Percentiles rank a stretch among this genome's conserved stretches.
Evolutionary conservation across 2,888 invertebrate species (phyloP).

Genomic region (Eupelmus urozonus): DNA sequence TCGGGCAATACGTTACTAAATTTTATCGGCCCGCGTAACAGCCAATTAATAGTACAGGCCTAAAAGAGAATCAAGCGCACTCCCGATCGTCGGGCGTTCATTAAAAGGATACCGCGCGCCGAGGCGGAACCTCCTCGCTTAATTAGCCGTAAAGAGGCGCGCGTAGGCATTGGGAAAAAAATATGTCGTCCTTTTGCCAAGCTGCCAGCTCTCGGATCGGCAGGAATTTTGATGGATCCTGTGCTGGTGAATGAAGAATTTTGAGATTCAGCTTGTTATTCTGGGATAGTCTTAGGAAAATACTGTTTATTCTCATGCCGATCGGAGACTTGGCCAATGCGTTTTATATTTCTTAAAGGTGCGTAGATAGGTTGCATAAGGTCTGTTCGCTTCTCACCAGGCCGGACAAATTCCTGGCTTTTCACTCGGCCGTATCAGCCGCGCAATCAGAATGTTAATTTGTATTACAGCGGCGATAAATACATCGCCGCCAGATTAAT

Average conservation of each 20-base stretch:
- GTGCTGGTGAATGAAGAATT: neutral
- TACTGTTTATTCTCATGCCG: slow-evolving; percentile 16
- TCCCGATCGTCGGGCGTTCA: too few species aligned
- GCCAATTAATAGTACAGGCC: neutral
- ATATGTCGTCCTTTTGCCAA: neutral
- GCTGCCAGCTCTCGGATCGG: neutral
- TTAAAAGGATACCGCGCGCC: neutral
- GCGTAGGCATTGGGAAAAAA: slow-evolving; percentile 15
- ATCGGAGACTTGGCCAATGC: too few species aligned
- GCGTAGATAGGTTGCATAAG: too few species aligned
- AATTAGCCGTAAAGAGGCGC: slow-evolving; percentile 38
- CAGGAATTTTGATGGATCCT: slow-evolving; percentile 34
- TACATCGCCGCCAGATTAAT: neutral
- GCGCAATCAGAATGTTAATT: neutral
- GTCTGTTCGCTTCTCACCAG: too few species aligned
- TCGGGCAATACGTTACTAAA: neutral
- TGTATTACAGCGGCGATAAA: neutral
- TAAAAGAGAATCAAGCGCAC: neutral
- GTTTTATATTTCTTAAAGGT: too few species aligned
- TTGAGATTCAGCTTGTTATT: neutral
- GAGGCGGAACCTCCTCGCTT: neutral
- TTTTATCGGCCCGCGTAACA: slow-evolving; percentile 6
- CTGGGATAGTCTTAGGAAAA: slow-evolving; percentile 5
- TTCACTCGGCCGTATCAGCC: neutral
- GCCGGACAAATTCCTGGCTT: too few species aligned